Evolutionary conservation across 2,797 vertebrate genomes (phyloP).

Genomic region (Rhabdomys pumilio): DNA sequence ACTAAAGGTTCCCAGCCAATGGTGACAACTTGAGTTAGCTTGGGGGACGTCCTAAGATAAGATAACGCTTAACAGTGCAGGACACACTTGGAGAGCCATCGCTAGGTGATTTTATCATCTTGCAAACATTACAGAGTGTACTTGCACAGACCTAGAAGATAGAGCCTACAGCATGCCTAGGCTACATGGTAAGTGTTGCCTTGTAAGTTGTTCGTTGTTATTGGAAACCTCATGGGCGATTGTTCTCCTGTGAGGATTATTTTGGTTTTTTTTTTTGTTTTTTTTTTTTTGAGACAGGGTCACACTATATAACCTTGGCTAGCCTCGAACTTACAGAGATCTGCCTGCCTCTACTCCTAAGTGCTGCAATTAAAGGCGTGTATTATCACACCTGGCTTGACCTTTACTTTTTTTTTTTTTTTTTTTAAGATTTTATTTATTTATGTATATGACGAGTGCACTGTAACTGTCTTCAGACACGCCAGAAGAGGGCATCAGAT

Average conservation of each 20-base stretch:
- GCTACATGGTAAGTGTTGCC: too few species aligned
- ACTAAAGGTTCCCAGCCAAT: neutral
- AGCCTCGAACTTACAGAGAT: neutral
- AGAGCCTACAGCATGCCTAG: neutral
- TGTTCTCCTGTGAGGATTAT: neutral
- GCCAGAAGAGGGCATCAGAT: too few species aligned
- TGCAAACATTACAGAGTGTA: too few species aligned
- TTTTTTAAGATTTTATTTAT: too few species aligned
- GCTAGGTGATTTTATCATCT: neutral
- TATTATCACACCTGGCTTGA: too few species aligned
- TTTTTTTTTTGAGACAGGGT: neutral
- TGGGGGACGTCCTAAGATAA: neutral
- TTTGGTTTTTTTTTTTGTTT: neutral
- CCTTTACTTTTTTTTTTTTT: too few species aligned
- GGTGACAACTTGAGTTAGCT: neutral
- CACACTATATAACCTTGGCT: neutral
- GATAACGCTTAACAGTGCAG: neutral
- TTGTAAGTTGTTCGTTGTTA: neutral
- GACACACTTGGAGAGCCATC: neutral
- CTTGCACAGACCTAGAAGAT: neutral
- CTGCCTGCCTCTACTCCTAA: neutral
- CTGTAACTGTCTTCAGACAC: too few species aligned
- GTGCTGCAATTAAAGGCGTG: neutral
- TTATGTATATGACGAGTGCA: too few species aligned
- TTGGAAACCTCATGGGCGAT: neutral